Conservation (phyloP, 2,113 vertebrate genomes). For the Mirza zaza region DNA sequence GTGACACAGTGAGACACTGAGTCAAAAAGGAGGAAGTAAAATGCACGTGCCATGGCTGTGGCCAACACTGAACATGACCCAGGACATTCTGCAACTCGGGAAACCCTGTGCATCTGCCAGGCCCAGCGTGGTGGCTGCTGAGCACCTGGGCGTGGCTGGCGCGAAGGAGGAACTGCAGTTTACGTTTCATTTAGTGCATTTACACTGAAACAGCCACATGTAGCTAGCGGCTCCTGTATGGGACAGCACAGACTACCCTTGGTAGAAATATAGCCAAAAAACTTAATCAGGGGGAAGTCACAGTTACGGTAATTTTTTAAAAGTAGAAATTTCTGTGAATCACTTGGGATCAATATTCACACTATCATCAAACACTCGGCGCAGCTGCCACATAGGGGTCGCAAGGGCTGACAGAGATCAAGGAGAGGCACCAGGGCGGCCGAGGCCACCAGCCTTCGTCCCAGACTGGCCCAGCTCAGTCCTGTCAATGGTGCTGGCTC, state of each 20-base stretch:
- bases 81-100: accelerated
- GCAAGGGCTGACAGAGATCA: not conserved
- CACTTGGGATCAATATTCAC: not conserved
- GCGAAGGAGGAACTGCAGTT: not conserved
- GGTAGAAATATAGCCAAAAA: not conserved
- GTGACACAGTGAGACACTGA: no score
- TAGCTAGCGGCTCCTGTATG: not conserved
- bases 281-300: not conserved
- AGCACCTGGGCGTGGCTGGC: not conserved
- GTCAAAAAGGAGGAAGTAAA: not conserved
- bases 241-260: not conserved
- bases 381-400: not conserved
- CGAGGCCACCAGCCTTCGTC: not conserved
- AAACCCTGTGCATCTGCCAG: no score
- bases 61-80: no score
- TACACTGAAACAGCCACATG: not conserved
- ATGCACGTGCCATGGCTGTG: not conserved
- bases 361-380: not conserved
- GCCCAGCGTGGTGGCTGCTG: accelerated
- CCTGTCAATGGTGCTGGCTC: not conserved
- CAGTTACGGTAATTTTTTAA: not conserved
- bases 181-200: not conserved
- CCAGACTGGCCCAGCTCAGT: not conserved
- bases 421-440: not conserved
- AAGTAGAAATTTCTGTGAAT: not conserved